Evolutionary conservation across 2,797 vertebrate species (phyloP), one percentile per base, ranked within the genome.

Genomic region (Danio jaintianensis): DNA sequence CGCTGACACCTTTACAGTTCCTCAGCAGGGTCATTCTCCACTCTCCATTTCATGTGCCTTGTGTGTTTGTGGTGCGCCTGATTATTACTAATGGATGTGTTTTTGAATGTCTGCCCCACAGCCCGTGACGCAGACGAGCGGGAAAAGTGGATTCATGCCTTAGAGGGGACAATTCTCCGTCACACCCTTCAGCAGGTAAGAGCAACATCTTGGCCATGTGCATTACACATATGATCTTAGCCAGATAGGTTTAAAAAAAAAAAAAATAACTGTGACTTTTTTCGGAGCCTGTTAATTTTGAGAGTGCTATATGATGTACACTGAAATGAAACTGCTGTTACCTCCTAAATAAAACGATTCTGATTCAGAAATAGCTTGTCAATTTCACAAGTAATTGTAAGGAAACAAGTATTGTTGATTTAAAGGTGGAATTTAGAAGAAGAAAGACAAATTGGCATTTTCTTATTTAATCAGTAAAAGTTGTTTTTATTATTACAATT

Each of bases 101-200:
- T 73, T 66, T 80, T 82, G 40, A 67, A 64, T 74, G 52, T 79
- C 62, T 76, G 29, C 75, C 79, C 83, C 36, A 85, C 88, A 99
- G 98, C 98, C 86, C 95, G 98, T 89, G 97, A 99, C 94, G 96
- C 98, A 85, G 98, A 99, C 79, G 98, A 99, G 85, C 94, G 98
- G 88, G 98, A 99, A 90, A 99, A 99, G 95, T 99, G 98, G 98
- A 98, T 99, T 89, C 96, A 99, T 47, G 98, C 98, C 86, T 94
- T 99, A 98, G 98, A 99, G 88, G 98, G 98, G 88, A 99, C 98
- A 3, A 99, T 99, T 91, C 96, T 98, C 75, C 96, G 97, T 69
- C 98, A 99, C 89, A 98, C 97, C 80, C 96, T 97, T 63, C 98
- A 99, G 77, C 93, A 93, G 93, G 98, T 97, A 94, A 87, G 94